A percentile compares a stretch with the other conserved stretches of the same genome.
phyloP scores from a whole-genome alignment of 2,888 invertebrate genomes.

The Zele albiditarsus region DNA sequence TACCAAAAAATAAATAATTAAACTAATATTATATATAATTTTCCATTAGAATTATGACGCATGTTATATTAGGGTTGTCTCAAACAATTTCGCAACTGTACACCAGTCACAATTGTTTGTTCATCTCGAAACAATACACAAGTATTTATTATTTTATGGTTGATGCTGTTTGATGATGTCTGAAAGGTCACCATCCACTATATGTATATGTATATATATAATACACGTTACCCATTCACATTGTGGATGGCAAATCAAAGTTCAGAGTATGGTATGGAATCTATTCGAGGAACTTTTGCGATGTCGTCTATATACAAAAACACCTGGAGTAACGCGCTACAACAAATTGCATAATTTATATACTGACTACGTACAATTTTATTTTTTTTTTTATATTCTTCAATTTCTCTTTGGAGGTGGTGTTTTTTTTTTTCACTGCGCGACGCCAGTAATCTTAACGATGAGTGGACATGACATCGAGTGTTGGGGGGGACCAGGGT shows the following conservation, averaged over 20 bases:
- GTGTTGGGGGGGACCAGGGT: neutral
- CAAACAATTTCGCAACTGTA: neutral
- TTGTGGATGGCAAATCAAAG: neutral
- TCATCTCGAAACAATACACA: neutral
- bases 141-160: neutral
- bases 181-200: neutral
- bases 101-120: neutral
- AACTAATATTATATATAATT: neutral
- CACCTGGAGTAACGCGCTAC: neutral
- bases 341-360: neutral
- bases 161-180: neutral
- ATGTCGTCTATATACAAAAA: neutral
- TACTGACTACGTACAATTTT: neutral
- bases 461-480: neutral
- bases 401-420: conserved; percentile 13
- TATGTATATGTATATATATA: neutral
- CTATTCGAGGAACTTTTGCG: neutral
- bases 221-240: neutral
- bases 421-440: neutral
- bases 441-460: neutral
- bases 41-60: neutral
- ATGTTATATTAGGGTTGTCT: neutral
- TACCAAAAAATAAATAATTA: conserved; percentile 36
- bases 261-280: neutral
- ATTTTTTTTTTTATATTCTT: neutral